phyloP scores from a whole-genome alignment of 2,888 invertebrate species.

The Coecobrya sp. region DNA sequence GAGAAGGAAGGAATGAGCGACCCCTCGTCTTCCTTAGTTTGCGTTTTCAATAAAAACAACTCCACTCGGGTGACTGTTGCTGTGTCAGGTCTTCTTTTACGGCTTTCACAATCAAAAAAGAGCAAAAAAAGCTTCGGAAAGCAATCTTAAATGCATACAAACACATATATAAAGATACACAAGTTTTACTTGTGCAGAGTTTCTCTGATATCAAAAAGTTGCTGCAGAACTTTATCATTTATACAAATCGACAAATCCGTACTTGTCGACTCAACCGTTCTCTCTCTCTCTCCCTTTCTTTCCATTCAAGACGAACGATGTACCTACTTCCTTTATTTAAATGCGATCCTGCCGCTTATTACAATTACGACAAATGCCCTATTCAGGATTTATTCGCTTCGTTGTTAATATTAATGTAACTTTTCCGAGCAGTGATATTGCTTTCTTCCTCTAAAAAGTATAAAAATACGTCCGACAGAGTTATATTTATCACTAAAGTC shows the following conservation, averaged over 20 bases:
- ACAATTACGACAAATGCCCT: constrained; percentile 52
- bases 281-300: constrained; percentile 20
- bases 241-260: constrained; percentile 58
- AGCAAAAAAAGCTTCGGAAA: constrained; percentile 53
- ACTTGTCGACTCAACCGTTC: constrained; percentile 42
- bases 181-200: background rate
- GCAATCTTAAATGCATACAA: constrained; percentile 57
- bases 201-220: constrained; percentile 33
- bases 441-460: constrained; percentile 60
- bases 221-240: background rate
- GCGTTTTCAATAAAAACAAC: constrained; percentile 68
- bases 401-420: constrained; percentile 56
- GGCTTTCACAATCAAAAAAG: constrained; percentile 75
- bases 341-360: constrained; percentile 56
- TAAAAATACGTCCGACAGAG: constrained; percentile 17
- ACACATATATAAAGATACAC: constrained; percentile 21
- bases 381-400: constrained; percentile 57
- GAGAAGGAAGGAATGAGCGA: constrained; percentile 24
- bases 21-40: constrained; percentile 62
- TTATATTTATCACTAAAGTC: constrained; percentile 66
- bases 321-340: constrained; percentile 76
- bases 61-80: constrained; percentile 72
- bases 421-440: constrained; percentile 19
- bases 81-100: constrained; percentile 81
- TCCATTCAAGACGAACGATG: constrained; percentile 42